Conservation (phyloP, 2,113 vertebrate genomes). For the Heloderma charlesbogerti region DNA sequence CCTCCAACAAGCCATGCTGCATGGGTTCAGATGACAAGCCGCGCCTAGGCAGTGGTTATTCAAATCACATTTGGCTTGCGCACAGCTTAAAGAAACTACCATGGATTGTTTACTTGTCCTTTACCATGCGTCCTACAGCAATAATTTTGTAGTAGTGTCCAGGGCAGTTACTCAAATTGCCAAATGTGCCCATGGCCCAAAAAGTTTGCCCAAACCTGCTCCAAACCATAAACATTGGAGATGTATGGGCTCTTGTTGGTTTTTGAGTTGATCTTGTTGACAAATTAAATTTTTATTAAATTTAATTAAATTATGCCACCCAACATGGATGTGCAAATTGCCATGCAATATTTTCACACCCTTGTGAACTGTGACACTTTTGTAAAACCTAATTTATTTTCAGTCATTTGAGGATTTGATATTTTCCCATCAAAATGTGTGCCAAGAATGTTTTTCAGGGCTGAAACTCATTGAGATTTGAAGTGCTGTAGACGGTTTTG, state of each 20-base stretch:
- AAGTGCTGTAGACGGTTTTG: constrained; percentile 6
- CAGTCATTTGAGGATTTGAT: not conserved
- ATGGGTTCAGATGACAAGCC: no score
- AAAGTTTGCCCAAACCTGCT: not conserved
- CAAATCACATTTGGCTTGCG: no score
- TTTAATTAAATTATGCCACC: not conserved
- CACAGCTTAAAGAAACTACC: no score
- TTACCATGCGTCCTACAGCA: no score
- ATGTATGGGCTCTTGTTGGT: not conserved
- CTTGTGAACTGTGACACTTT: not conserved
- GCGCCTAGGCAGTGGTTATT: no score
- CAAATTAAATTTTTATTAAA: not conserved
- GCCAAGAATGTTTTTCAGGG: not conserved
- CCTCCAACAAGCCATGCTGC: no score
- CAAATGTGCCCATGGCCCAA: not conserved
- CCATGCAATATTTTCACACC: not conserved
- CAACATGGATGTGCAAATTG: not conserved
- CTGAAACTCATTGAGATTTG: constrained; percentile 26
- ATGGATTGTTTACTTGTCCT: no score
- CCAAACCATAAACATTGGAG: not conserved
- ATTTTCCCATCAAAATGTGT: constrained; percentile 1
- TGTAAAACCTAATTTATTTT: not conserved
- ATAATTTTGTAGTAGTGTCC: not conserved
- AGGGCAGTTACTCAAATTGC: not conserved
- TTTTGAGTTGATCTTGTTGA: not conserved